phyloP scores from a whole-genome alignment of 2,113 vertebrate species.

The Leiothrix lutea region DNA sequence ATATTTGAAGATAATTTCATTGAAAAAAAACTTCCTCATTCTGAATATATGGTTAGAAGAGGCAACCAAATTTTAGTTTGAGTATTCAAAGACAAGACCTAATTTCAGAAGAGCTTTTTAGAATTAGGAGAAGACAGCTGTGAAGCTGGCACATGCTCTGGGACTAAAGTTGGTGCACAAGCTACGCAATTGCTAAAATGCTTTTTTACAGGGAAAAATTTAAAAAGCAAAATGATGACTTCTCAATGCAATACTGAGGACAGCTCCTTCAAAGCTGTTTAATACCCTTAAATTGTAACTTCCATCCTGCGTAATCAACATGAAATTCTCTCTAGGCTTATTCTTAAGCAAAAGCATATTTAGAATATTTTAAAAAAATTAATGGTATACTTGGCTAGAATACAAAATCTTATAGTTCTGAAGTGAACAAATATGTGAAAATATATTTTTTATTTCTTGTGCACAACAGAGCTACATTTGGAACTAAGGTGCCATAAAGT shows the following conservation, averaged over 20 bases:
- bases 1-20: not conserved
- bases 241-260: not conserved
- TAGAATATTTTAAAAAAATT: not conserved
- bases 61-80: not conserved
- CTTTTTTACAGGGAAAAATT: not conserved
- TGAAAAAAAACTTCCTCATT: slow-evolving; percentile 6
- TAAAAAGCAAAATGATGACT: not conserved
- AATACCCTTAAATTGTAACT: slow-evolving; percentile 4
- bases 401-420: not conserved
- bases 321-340: not conserved
- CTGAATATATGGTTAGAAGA: not conserved
- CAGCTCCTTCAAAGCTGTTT: not conserved
- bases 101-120: slow-evolving; percentile 1
- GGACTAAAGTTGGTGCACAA: slow-evolving; percentile 20
- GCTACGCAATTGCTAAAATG: not conserved
- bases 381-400: not conserved
- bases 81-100: not conserved
- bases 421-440: not conserved
- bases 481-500: not conserved
- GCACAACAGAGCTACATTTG: not conserved
- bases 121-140: slow-evolving; percentile 9
- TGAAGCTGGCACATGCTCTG: slow-evolving; percentile 16
- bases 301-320: not conserved
- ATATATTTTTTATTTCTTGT: not conserved
- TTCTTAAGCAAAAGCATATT: not conserved